Evolutionary conservation across 1,140 invertebrate genomes (phyloP).

Genomic region (Tribolium madens): DNA sequence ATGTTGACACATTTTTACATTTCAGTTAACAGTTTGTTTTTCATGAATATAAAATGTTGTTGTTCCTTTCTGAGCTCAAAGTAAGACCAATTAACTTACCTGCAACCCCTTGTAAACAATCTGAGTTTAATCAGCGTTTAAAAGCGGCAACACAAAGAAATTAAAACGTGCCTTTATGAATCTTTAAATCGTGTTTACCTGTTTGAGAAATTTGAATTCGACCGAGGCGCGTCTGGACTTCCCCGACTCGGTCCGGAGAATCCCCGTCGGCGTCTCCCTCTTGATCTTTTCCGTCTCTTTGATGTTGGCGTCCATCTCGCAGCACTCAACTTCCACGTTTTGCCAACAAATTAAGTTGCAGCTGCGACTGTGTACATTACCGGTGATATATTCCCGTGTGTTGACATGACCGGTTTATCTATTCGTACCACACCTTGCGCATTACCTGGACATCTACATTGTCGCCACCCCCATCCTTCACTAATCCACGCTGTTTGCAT

Average conservation of each 20-base stretch:
- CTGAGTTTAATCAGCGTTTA: conserved; percentile 6
- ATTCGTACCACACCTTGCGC: conserved; percentile 43
- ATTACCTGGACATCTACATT: conserved; percentile 43
- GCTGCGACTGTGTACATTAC: conserved; percentile 26
- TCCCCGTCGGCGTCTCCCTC: conserved; percentile 49
- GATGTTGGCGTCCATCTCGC: conserved; percentile 5
- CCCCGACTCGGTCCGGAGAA: conserved; percentile 52
- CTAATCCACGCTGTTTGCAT: conserved; percentile 23
- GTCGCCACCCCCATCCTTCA: conserved; percentile 39
- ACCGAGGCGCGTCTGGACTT: conserved; percentile 48
- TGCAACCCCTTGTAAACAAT: conserved; percentile 24
- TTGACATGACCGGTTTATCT: conserved; percentile 45
- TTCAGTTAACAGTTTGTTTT: too few species aligned
- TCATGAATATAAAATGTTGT: too few species aligned
- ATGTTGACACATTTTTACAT: too few species aligned
- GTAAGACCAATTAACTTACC: conserved; percentile 2
- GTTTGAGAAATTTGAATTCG: conserved; percentile 53
- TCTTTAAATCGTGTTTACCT: conserved; percentile 47
- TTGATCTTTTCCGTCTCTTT: conserved; percentile 24
- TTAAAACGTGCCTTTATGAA: conserved; percentile 1
- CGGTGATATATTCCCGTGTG: conserved; percentile 40
- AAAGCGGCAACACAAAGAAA: conserved; percentile 23
- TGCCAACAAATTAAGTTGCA: conserved; percentile 36
- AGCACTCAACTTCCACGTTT: background rate
- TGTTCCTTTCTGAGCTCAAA: background rate